Evolutionary conservation across 2,888 invertebrate species (phyloP), one percentile per base, ranked within the genome.

Genomic region (Scrobipalpa atriplicella): DNA sequence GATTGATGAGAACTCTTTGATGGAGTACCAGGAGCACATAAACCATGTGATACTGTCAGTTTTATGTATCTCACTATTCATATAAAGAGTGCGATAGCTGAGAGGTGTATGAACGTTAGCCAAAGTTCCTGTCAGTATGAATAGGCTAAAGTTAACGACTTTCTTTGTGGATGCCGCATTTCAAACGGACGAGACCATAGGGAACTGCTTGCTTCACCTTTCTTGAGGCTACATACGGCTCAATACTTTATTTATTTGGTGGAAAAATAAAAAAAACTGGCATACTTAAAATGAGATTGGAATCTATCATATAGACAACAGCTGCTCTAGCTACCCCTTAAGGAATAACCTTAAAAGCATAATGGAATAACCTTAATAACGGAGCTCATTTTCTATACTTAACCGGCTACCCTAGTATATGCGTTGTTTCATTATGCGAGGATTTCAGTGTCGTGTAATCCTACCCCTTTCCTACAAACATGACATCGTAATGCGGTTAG

Each of bases 1-100:
- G 54, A 54, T 54, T 19, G 54, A 54, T 54, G 19, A 54, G 54
- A 54, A 21, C 18, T 2, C 54, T 54, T 54, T 54, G 21, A 54
- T 47, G 16, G 47, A 29, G 29, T 29, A 29, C 29, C 29, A 29
- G 29, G 2, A 29, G 29, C 29, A 29, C 29, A 29, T 29, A 29
- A 29, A 29, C 29, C 29, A 29, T 47, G 16, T 16, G 8, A n/a
- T 16, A 5, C 16, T 6, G 5, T 3, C 1, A 7, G n/a, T 47
- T 47, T 6, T 16, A n/a, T 47, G 47, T 47, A 16, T n/a, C 6
- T n/a, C n/a, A n/a, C n/a, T 47, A 47, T 47, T 47, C 6, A n/a
- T 10, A 47, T 47, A 47, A 47, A 47, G 47, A 47, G 47, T n/a
- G 5, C n/a, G n/a, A 16, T 47, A n/a, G 16, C 16, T n/a, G n/a